Percentiles rank a stretch among this genome's conserved stretches.
Conservation (phyloP, 2,888 invertebrate genomes). For the Dasysyrphus albostriatus region DNA sequence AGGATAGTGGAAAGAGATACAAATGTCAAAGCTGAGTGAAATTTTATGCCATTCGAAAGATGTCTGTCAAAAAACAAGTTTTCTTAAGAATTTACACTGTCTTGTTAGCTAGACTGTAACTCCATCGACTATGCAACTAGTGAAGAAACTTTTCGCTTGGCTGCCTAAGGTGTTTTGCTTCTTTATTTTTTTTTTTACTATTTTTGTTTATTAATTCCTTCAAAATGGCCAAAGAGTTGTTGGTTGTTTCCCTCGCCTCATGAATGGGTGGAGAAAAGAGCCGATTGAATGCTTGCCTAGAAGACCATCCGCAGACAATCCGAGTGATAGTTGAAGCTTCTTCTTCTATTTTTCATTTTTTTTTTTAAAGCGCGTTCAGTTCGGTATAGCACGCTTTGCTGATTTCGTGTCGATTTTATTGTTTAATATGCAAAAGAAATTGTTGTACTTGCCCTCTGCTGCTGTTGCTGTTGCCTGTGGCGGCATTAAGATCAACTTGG, state of each 20-base stretch:
- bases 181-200: slow-evolving; percentile 21
- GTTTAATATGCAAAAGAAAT: slow-evolving; percentile 75
- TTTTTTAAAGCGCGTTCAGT: slow-evolving; percentile 40
- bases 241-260: slow-evolving; percentile 47
- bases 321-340: slow-evolving; percentile 25
- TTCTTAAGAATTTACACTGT: not conserved
- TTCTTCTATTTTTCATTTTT: slow-evolving; percentile 17
- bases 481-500: slow-evolving; percentile 7
- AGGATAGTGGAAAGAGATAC: too few relatives aligned
- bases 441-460: slow-evolving; percentile 48
- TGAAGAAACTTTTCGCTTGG: slow-evolving; percentile 51
- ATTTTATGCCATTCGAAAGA: too few relatives aligned
- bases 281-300: slow-evolving; percentile 38
- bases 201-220: slow-evolving; percentile 42
- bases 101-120: slow-evolving; percentile 29
- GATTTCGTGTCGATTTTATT: slow-evolving; percentile 70
- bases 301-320: slow-evolving; percentile 48
- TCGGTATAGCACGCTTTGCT: slow-evolving; percentile 74
- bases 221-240: slow-evolving; percentile 47
- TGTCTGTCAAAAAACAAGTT: not conserved
- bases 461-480: slow-evolving; percentile 11
- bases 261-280: slow-evolving; percentile 44
- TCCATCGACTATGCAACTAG: slow-evolving; percentile 28
- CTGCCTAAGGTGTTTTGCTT: slow-evolving; percentile 28
- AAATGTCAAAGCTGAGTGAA: too few relatives aligned